Evolutionary conservation across 2,888 invertebrate genomes (phyloP), one percentile per base, ranked within the genome.

Genomic region (Amiota minor): DNA sequence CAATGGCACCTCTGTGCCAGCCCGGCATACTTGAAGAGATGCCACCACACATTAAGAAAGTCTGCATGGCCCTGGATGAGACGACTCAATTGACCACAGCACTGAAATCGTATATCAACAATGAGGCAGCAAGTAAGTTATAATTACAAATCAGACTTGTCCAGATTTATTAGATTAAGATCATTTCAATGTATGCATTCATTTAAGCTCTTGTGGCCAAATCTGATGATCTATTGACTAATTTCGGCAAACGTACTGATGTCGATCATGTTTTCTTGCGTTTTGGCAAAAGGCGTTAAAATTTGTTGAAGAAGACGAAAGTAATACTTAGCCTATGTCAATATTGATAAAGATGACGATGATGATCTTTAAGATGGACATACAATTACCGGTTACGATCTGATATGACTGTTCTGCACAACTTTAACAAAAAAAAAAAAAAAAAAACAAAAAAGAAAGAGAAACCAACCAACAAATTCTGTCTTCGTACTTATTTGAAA

Each of bases 181-280:
- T 2, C 4, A 59, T 18, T 59, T n/a, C 20, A 20, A 35, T 35
- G 35, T 35, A 35, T 59, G 9, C 11, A 50, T 18, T 47, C 69
- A 64, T 68, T 53, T 50, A 71, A 71, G 90, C 89, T 59, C 76
- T 89, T 68, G 84, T 90, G 69, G 86, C 89, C 49, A 87, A 87
- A 79, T 84, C 88, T 0, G 89, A 90, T 55, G 89, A 89, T 75
- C 77, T 88, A 49, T 74, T 88, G 68, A 84, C 86, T 75, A 89
- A 94, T 90, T 93, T 92, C 78, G 94, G 94, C 78, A 96, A 96
- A 90, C 92, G 96, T 76, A 96, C 96, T 87, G 96, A 97, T 90
- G 95, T 96, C 68, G 96, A 96, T 85, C 97, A 97, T 90, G 96
- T 96, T 72, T 97, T 97, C 91, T 92, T 97, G 83, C 94, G 96